These are phyloP conservation scores for Hyles vespertilio DNA, from an alignment of 1,140 invertebrate genomes.

Conservation along the genomic window DNA sequence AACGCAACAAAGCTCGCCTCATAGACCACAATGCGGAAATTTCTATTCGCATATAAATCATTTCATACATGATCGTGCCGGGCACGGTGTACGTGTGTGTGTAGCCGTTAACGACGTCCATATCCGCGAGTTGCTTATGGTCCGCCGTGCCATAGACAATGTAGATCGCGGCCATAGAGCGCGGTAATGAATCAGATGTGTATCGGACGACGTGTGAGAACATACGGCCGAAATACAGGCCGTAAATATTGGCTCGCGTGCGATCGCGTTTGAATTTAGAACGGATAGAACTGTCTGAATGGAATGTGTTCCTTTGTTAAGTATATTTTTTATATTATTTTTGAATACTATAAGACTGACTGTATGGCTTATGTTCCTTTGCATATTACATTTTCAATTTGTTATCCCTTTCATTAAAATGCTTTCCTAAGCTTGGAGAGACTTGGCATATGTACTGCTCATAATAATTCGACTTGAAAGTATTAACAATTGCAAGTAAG, in stretches of 20 bases:
- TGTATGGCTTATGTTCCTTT: too few species aligned
- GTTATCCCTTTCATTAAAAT: too few species aligned
- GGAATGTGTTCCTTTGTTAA: neutral
- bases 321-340: too few species aligned
- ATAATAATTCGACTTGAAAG: too few species aligned
- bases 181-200: conserved; percentile 73
- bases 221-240: conserved; percentile 69
- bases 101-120: conserved; percentile 8
- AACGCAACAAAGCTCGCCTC: too few species aligned
- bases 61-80: conserved; percentile 4
- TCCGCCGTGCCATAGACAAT: conserved; percentile 36
- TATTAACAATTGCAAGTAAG: too few species aligned
- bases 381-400: too few species aligned
- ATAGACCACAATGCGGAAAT: too few species aligned
- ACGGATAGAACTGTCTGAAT: conserved; percentile 24
- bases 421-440: too few species aligned
- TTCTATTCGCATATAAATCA: conserved; percentile 8
- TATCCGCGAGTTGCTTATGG: conserved; percentile 6
- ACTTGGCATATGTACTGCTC: too few species aligned
- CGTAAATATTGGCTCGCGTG: conserved; percentile 72
- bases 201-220: conserved; percentile 71
- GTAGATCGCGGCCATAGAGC: conserved; percentile 42
- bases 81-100: conserved; percentile 7
- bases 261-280: conserved; percentile 21
- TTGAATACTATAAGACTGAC: too few species aligned